Evolutionary conservation across 2,113 vertebrate genomes (phyloP), one percentile per base, ranked within the genome.

Genomic region (Carassius carassius): DNA sequence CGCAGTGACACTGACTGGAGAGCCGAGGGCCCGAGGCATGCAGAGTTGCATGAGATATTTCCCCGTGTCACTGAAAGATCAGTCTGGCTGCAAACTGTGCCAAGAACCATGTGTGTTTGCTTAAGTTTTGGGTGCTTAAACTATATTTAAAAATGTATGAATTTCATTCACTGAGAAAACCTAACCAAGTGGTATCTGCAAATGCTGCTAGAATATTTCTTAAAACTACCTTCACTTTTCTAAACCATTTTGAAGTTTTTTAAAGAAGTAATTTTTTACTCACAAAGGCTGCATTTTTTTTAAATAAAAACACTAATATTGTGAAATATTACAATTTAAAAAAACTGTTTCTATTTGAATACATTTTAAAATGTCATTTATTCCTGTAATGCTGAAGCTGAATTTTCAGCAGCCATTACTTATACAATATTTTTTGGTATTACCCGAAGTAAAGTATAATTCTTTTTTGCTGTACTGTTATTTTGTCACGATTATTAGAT

Each of bases 21-120:
- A 80, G 60, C 58, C 8, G 3, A 80, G 78, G 41, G 60, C 78
- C 60, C n/a, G 23, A 80, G 78, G 62, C 78, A 65, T 75, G 41
- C 65, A 60, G 58, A 63, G 76, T 65, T 76, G 78, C 80, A 81
- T 84, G 77, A 77, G 84, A 76, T 62, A 49, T 77, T 81, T 84
- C 70, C 56, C 72, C 37, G 41, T 87, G 77, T 78, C 49, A 77
- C 49, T 60, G 37, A 54, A 72, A 78, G 51, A 65, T 83, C 75
- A 86, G 37, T 75, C 70, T 63, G 72, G 25, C 58, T 35, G 62
- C 23, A 44, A 73, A 75, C 54, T 78, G 62, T 84, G 58, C 21
- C 74, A 84, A 56, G 19, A 58, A 21, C 37, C 25, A 29, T 12
- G n/a, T 69, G 16, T 77, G 70, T 17, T 13, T 16, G 35, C 47